phyloP scores from a whole-genome alignment of 2,888 invertebrate species.

The Leptothorax acervorum region DNA sequence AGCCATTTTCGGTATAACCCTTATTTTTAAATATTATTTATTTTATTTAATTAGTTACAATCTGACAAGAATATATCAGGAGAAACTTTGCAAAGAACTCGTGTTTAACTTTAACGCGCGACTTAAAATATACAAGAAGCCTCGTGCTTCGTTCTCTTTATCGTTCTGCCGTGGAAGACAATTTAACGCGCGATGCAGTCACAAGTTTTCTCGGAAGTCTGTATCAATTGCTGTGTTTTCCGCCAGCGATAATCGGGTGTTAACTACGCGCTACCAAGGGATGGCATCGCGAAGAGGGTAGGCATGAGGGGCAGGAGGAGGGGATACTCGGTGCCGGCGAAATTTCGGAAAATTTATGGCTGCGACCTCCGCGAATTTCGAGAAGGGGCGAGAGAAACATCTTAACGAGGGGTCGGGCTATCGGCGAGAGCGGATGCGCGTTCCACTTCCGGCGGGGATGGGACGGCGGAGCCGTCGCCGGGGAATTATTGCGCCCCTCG shows the following conservation, averaged over 20 bases:
- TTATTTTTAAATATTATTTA: neutral
- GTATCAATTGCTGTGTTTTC: constrained; percentile 57
- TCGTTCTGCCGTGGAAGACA: neutral
- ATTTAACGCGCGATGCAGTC: constrained; percentile 5
- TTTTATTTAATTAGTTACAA: constrained; percentile 8
- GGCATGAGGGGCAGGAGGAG: neutral
- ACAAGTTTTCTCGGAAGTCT: constrained; percentile 22
- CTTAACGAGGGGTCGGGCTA: constrained; percentile 78
- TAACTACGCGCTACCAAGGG: constrained; percentile 59
- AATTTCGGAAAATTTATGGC: constrained; percentile 76
- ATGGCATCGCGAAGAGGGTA: constrained; percentile 5
- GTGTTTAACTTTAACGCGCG: constrained; percentile 8
- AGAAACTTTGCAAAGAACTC: neutral
- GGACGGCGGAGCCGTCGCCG: constrained; percentile 52
- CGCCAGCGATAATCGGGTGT: constrained; percentile 63
- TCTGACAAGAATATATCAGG: neutral
- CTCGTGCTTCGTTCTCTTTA: neutral
- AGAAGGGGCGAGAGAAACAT: constrained; percentile 71
- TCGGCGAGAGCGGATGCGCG: constrained; percentile 75
- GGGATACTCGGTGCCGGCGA: constrained; percentile 59
- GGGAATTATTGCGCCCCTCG: constrained; percentile 67
- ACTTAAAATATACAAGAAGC: neutral
- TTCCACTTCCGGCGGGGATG: constrained; percentile 73
- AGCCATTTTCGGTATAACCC: neutral
- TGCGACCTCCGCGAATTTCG: constrained; percentile 68